A percentile compares a stretch with the other conserved stretches of the same genome.
These are phyloP conservation scores for Elysia crispata DNA, from an alignment of 2,888 invertebrate genomes.

Conservation along the genomic window DNA sequence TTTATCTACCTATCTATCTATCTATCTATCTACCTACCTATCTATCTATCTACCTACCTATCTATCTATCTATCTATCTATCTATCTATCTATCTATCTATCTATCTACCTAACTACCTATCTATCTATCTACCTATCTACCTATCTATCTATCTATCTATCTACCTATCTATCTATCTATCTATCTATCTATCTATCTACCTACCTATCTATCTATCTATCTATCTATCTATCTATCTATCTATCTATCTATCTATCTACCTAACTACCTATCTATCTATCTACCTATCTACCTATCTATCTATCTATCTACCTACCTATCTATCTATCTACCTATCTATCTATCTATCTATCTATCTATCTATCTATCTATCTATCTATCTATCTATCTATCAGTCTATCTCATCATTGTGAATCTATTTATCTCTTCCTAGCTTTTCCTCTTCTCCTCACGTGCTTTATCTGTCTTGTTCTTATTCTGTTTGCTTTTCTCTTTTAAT, in stretches of 20 bases:
- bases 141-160: background rate
- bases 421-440: background rate
- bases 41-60: background rate
- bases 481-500: background rate
- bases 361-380: background rate
- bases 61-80: background rate
- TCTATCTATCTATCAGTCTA: background rate
- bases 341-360: background rate
- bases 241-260: too few relatives aligned
- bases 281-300: background rate
- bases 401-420: background rate
- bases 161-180: background rate
- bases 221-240: too few relatives aligned
- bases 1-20: background rate
- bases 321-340: background rate
- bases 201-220: background rate
- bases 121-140: background rate
- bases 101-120: background rate
- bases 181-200: conserved; percentile 2
- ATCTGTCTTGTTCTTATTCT: too few relatives aligned
- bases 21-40: background rate
- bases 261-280: background rate
- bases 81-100: background rate
- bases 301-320: background rate
- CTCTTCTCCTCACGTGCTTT: too few relatives aligned